phyloP scores from a whole-genome alignment of 1,140 invertebrate species.

The Zophobas morio region DNA sequence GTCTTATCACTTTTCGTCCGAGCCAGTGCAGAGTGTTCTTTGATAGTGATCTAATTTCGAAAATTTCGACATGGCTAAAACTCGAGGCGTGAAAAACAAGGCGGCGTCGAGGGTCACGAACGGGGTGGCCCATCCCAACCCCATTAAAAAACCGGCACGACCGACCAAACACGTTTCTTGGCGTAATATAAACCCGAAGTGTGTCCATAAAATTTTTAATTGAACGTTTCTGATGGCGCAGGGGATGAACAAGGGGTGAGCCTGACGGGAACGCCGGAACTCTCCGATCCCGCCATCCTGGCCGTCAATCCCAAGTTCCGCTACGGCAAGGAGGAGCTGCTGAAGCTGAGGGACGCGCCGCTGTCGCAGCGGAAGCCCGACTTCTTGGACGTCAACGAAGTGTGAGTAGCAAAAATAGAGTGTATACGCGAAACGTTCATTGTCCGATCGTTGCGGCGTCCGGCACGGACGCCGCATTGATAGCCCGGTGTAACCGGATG shows the following conservation, averaged over 20 bases:
- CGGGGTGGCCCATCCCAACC: no score
- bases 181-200: conserved; percentile 11
- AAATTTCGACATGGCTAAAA: no score
- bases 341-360: conserved; percentile 81
- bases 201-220: background rate
- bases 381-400: conserved; percentile 58
- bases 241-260: conserved; percentile 59
- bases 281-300: conserved; percentile 63
- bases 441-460: no score
- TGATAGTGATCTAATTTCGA: no score
- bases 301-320: conserved; percentile 53
- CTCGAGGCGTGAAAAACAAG: background rate
- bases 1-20: no score
- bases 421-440: no score
- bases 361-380: conserved; percentile 74
- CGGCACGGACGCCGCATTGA: no score
- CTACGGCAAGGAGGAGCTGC: conserved; percentile 77
- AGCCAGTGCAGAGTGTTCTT: no score
- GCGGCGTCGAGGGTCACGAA: no score
- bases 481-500: background rate
- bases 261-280: conserved; percentile 51
- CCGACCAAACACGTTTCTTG: conserved; percentile 26
- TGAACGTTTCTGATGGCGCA: conserved; percentile 46
- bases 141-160: no score
- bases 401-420: conserved; percentile 54